Conservation (phyloP, 1,140 invertebrate species). For the Bilobella aurantiaca region DNA sequence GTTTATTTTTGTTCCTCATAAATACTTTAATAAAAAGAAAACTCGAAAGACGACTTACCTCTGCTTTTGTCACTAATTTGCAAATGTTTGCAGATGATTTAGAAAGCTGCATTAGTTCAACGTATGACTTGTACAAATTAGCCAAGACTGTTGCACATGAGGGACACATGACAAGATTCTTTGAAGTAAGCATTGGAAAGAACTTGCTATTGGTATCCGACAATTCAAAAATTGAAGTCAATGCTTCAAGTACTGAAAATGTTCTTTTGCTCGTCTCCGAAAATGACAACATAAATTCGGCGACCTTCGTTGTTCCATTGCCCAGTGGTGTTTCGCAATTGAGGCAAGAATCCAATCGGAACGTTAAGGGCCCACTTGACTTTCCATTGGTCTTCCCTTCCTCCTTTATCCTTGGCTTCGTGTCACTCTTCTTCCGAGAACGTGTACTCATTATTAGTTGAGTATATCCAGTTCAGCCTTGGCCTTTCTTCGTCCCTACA, state of each 20-base stretch:
- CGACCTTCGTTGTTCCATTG: neutral
- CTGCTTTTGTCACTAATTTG: neutral
- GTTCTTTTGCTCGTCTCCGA: neutral
- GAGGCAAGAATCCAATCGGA: neutral
- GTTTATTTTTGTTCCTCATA: no score
- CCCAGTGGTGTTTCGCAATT: neutral
- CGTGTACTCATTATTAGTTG: neutral
- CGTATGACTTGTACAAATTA: constrained; percentile 4
- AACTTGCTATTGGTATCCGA: neutral
- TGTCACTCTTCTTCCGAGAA: neutral
- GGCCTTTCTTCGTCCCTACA: no score
- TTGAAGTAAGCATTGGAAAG: neutral
- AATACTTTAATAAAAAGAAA: neutral
- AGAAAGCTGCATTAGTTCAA: constrained; percentile 2
- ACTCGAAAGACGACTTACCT: neutral
- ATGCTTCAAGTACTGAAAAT: neutral
- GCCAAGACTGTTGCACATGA: neutral
- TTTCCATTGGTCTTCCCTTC: neutral
- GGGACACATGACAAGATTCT: neutral
- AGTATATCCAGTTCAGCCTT: no score
- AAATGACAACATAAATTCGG: neutral
- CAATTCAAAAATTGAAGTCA: neutral
- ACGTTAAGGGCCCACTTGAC: neutral
- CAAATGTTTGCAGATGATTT: neutral
- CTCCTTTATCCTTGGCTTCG: neutral